Evolutionary conservation across 2,888 invertebrate species (phyloP), one percentile per base, ranked within the genome.

Genomic region (Drosophila robusta): DNA sequence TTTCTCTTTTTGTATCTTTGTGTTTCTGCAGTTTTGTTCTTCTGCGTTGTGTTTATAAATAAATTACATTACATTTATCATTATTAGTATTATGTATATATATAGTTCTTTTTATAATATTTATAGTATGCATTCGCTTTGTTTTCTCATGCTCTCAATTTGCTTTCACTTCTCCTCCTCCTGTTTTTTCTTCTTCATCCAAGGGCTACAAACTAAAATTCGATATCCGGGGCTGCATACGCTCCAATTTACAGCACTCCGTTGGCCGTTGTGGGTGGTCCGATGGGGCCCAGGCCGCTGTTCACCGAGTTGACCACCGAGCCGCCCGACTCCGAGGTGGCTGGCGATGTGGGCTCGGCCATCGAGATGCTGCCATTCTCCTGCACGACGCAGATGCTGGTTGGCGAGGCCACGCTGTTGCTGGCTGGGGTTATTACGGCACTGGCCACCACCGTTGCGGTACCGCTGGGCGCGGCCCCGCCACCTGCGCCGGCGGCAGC

Each of bases 231-330:
- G 45, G 22, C 51, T 45, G 26, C 46, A 47, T 54, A 60, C 47
- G 12, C 24, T 42, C 29, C 44, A 69, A 75, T 70, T 91, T 92
- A 92, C 90, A 92, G 90, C 58, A 92, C 91, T 63, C 91, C 91
- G 75, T 92, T 92, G 65, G 89, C 89, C 42, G 91, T 89, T 54
- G 91, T 90, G 66, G 92, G 92, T 65, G 92, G 92, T 54, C 92
- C 92, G 62, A 92, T 92, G 55, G 92, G 92, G 63, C 92, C 92
- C 34, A 92, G 78, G 56, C 90, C 90, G 63, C 87, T 86, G 58
- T 12, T 34, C 34, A 34, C 34, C 71, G 80, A 76, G 18, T 58
- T 68, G 7, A 81, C 79, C 70, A 87, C 80, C 32, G 82, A 77
- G 36, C 66, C 78, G n/a, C 87, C 84, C 6, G 91, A 89, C 55